phyloP scores from a whole-genome alignment of 2,888 invertebrate species.

The Machimus rusticus region DNA sequence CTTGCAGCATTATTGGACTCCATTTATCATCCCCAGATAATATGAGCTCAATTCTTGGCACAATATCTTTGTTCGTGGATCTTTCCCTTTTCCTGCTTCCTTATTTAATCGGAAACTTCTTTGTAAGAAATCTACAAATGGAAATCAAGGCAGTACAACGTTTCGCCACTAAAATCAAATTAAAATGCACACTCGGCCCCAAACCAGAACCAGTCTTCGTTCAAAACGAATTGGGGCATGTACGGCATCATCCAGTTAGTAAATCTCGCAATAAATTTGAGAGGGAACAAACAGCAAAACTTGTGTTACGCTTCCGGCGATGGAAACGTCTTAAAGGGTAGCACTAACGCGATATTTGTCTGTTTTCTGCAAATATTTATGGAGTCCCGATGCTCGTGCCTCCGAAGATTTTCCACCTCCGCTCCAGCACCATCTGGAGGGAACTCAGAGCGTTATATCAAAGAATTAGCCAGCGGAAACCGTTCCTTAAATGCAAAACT shows the following conservation, averaged over 20 bases:
- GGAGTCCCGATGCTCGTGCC: neutral
- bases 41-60: neutral
- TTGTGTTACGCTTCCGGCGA: neutral
- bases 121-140: neutral
- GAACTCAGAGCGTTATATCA: neutral
- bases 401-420: neutral
- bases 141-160: neutral
- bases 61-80: neutral
- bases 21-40: neutral
- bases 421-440: neutral
- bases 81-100: neutral
- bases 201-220: neutral
- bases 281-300: neutral
- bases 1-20: neutral
- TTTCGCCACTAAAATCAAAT: neutral
- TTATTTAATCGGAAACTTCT: neutral
- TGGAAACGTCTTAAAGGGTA: neutral
- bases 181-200: neutral
- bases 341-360: neutral
- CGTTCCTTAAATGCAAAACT: neutral
- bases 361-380: neutral
- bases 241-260: neutral
- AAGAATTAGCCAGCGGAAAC: neutral
- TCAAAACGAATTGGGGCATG: neutral
- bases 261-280: neutral